phyloP scores from a whole-genome alignment of 92 coral and sea anemone species.

The Parazoanthus darwini region DNA sequence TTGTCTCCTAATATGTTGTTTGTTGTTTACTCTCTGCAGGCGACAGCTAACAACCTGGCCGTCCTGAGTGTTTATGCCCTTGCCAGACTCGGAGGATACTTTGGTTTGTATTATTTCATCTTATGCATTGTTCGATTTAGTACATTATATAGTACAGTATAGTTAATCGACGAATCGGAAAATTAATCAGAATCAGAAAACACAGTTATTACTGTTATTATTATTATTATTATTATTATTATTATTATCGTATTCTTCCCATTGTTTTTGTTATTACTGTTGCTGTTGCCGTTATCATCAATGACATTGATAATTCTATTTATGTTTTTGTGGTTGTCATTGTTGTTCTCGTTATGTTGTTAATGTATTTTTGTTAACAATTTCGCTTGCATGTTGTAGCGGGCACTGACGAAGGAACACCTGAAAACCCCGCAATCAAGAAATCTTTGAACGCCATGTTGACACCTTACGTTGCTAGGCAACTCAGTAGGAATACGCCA shows the following conservation, averaged over 20 bases:
- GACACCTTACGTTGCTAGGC: conserved; percentile 94
- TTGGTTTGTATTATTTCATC: conserved; percentile 53
- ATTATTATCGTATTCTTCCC: too few relatives aligned
- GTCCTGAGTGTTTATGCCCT: conserved; percentile 82
- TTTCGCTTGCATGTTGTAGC: conserved; percentile 16
- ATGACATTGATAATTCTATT: too few relatives aligned
- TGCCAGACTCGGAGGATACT: conserved; percentile 96
- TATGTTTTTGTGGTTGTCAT: not conserved
- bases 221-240: too few relatives aligned
- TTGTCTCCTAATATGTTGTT: not conserved
- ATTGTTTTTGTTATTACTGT: too few relatives aligned
- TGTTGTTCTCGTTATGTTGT: not conserved
- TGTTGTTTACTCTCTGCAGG: conserved; percentile 52
- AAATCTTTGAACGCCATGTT: conserved; percentile 89
- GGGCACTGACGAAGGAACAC: conserved; percentile 87
- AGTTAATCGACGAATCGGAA: too few relatives aligned
- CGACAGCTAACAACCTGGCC: conserved; percentile 87
- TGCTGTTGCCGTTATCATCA: too few relatives aligned
- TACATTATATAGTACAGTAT: too few relatives aligned
- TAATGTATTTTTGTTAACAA: not conserved
- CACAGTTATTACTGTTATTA: too few relatives aligned
- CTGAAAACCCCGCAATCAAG: conserved; percentile 97
- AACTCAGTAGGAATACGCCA: conserved; percentile 83
- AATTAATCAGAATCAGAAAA: too few relatives aligned
- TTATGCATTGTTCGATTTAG: not conserved